Evolutionary conservation across 2,888 invertebrate species (phyloP), one percentile per base, ranked within the genome.

Genomic region (Arrhopalites spinosus): DNA sequence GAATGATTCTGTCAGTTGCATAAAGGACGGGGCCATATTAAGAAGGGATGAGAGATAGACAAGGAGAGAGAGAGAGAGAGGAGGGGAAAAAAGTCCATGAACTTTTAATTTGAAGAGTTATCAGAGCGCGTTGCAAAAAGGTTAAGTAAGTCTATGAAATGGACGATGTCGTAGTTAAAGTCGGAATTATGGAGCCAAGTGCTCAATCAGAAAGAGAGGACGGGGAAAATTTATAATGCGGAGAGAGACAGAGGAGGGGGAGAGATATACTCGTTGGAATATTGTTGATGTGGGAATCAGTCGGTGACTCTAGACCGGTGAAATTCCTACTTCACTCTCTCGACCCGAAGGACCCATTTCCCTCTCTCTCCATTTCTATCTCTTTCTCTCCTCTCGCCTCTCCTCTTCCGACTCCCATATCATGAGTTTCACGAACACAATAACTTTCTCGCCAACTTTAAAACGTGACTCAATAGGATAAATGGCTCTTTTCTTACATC

Each of bases 401-500:
- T 29, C 43, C 43, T 36, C 56, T 68, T 59, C 63, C 69, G 45
- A 30, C 36, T 75, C 63, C 56, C 29, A 59, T 75, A 75, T 61
- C 61, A 59, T 61, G 61, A 63, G 69, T 61, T 63, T 30, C 47
- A 45, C 23, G 67, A 69, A 63, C 75, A 75, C 70, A 75, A 75
- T 75, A 75, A 69, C 75, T 47, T 56, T 68, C 69, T 75, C 69
- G 67, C 72, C 63, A 75, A 78, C 75, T 78, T 78, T 78, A 78
- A 78, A 73, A 76, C 76, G 78, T 78, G 78, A 78, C 36, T 78
- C 78, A 76, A 78, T 76, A 78, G 78, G 74, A 73, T 78, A 78
- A 78, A 78, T 78, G 78, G 76, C 69, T 78, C 78, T 61, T 76
- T 53, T 77, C 73, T 75, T 71, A 70, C 45, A 43, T n/a, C n/a